These are phyloP conservation scores for Fissipunctia ypsillon DNA, from an alignment of 2,888 invertebrate species.

Conservation along the genomic window DNA sequence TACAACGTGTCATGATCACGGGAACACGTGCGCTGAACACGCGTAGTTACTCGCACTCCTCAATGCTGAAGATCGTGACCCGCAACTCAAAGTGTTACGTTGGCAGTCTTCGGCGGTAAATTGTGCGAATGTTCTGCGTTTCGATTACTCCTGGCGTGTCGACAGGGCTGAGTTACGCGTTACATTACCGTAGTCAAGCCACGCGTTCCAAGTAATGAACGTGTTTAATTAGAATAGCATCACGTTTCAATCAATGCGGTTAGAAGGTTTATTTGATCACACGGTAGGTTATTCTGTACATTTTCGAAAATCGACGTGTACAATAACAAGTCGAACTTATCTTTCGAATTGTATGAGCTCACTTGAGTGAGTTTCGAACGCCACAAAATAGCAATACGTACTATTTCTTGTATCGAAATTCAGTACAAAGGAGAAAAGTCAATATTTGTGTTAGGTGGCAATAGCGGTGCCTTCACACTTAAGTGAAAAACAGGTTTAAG, in stretches of 20 bases:
- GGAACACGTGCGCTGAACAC: conserved; percentile 22
- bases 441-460: conserved; percentile 35
- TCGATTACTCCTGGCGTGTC: conserved; percentile 21
- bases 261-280: conserved; percentile 22
- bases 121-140: conserved; percentile 29
- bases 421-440: conserved; percentile 26
- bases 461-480: conserved; percentile 33
- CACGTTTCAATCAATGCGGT: conserved; percentile 41
- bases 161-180: conserved; percentile 19
- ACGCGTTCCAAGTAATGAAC: conserved; percentile 28
- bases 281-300: background rate
- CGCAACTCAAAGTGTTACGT: conserved; percentile 30
- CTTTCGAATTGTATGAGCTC: background rate
- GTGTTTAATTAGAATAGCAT: conserved; percentile 46
- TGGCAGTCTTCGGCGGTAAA: conserved; percentile 18
- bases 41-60: conserved; percentile 18
- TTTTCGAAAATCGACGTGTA: background rate
- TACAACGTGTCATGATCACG: conserved; percentile 26
- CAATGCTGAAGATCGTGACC: conserved; percentile 47
- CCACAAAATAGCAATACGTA: background rate
- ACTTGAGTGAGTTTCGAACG: background rate
- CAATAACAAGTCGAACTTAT: background rate
- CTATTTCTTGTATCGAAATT: conserved; percentile 18
- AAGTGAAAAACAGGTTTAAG: conserved; percentile 50
- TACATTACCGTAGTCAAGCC: conserved; percentile 35